Base-by-base conservation (phyloP, 2,888 invertebrate genomes). In the Strigamia maritima region DNA sequence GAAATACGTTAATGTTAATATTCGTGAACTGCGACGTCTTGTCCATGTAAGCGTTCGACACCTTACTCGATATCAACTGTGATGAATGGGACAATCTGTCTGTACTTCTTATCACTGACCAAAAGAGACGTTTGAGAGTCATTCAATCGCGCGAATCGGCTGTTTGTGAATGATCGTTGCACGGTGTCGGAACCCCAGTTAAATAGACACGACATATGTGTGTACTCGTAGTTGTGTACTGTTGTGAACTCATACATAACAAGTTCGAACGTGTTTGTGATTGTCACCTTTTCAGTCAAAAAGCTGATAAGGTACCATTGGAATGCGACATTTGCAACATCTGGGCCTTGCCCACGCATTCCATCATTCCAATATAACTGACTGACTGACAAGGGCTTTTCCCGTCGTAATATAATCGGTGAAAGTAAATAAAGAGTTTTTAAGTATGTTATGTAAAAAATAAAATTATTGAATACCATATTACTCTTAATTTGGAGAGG, bases 251-350 rank as follows among this genome's bases (percentile, higher is more conserved):
- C 54, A 19, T 54, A 54, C 54, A 19, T 19, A 3, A 19, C 54
- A 19, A 19, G 54, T 19, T 19, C 54, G 54, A 54, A 19, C 54
- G 54, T 79, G 79, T 26, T 40, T 74, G 31, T 74, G 12, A 38
- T 79, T 79, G n/a, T 26, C 35, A 49, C 31, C 49, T 76, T 76
- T 79, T 75, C 44, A 54, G 26, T 79, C 24, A 28, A 70, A 54
- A 54, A 54, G 54, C n/a, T 54, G 54, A 54, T 54, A 54, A 54
- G 54, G 54, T 19, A 54, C 54, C 19, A 4, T 19, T 54, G 54
- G 54, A 54, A 54, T 54, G 54, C 54, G 22, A n/a, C n/a, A n/a
- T 19, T 54, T 54, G 54, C 54, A 19, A 54, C 54, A 54, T 54
- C 54, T 19, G 19, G 54, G 54, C 16, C 54, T 19, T 54, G 54